Base-by-base conservation (phyloP, 2,113 vertebrate species). In the Arothron firmamentum region DNA sequence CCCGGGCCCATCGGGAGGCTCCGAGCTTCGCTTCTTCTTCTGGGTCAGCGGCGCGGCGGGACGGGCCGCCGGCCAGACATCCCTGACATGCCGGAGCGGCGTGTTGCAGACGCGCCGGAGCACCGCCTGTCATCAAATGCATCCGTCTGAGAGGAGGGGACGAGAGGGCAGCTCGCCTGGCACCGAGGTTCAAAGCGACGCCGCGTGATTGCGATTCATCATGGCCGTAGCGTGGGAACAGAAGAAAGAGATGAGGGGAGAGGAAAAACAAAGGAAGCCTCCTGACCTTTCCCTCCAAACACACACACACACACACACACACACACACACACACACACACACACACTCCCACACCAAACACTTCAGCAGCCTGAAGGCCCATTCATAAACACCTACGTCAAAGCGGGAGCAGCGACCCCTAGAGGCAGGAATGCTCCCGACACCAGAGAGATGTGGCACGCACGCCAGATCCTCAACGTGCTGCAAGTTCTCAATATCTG, bases 101-200 rank as follows among this genome's bases (percentile, higher is more conserved):
- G 62, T 63, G 82, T 65, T 23, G 64, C 69, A 80, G 80, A 80
- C 17, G 68, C 52, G 3, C 12, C 47, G 21, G 72, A 75, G 76
- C 56, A 8, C 56, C 68, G 43, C 67, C 45, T 78, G 80, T 87
- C 83, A 88, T 78, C 81, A 42, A 34, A 62, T 43, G 65, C 72
- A 83, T 84, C 81, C 62, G 56, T 82, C 75, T 75, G 77, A 71
- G 60, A 21, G 62, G 62, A 28, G 47, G 21, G 67, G 56, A 15
- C 41, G 52, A 31, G 41, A 15, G 45, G 55, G 66, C 10, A 10
- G 55, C 16, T n/a, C 2, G 50, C 47, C 51, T 15, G 20, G 51
- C 38, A 8, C 61, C 25, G 13, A 25, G 47, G 77, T 81, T 86
- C 82, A 86, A 85, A 85, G 84, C 47, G 71, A 67, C 50, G 51